A percentile compares a stretch with the other conserved stretches of the same genome.
These are phyloP conservation scores for Uria aalge DNA, from an alignment of 2,113 vertebrate genomes.

Conservation along the genomic window DNA sequence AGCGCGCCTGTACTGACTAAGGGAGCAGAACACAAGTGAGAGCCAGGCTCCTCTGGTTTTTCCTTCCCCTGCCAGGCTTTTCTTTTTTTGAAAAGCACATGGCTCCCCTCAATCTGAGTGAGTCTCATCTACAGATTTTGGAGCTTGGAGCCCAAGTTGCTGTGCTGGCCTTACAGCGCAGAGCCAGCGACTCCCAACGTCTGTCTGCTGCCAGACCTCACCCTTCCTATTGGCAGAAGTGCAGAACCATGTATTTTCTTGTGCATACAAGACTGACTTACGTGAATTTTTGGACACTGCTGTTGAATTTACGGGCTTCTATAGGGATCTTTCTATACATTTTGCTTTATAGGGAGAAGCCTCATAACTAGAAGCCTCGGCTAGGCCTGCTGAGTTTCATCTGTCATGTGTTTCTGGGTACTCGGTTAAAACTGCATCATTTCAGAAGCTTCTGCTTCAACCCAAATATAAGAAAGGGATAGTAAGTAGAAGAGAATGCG, in stretches of 20 bases:
- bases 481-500: background rate
- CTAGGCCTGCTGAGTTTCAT: constrained; percentile 21
- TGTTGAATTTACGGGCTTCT: background rate
- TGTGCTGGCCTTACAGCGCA: background rate
- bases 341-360: background rate
- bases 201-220: background rate
- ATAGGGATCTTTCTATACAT: background rate
- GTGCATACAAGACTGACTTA: background rate
- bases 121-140: background rate
- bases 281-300: background rate
- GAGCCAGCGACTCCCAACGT: background rate
- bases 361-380: background rate
- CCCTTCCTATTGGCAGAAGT: background rate
- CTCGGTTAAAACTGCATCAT: background rate
- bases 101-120: background rate
- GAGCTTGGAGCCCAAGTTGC: background rate
- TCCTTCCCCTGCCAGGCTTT: too few species aligned
- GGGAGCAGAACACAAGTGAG: too few species aligned
- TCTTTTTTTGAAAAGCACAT: background rate
- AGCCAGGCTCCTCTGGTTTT: too few species aligned
- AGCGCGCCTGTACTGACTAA: background rate
- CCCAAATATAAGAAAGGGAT: background rate
- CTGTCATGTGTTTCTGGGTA: background rate
- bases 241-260: background rate
- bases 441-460: background rate